phyloP scores from a whole-genome alignment of 2,888 invertebrate genomes.

The Lissocephala sabroskyi region DNA sequence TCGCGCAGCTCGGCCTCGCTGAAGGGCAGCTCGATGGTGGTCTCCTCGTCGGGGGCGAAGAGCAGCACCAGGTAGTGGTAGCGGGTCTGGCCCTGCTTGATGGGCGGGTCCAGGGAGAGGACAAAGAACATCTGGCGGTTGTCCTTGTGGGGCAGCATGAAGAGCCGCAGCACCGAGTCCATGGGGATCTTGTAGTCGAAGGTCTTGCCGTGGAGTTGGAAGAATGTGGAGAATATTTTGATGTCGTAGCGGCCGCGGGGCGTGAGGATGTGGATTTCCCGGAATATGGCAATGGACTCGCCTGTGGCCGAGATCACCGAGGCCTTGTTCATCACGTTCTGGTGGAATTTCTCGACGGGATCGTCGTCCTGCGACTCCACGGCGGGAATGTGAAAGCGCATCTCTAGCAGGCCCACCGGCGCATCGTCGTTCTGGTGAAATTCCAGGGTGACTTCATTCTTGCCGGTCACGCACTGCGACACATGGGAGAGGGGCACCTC shows the following conservation, averaged over 20 bases:
- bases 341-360: conserved; percentile 97
- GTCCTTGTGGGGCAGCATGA: conserved; percentile 96
- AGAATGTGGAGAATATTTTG: conserved; percentile 90
- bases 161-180: conserved; percentile 94
- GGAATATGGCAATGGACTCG: conserved; percentile 96
- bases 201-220: conserved; percentile 97
- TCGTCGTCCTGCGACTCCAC: conserved; percentile 90
- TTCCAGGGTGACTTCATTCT: conserved; percentile 98
- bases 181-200: conserved; percentile 99
- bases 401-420: conserved; percentile 95
- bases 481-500: conserved; percentile 97
- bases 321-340: conserved; percentile 97
- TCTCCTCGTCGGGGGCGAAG: conserved; percentile 96
- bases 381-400: conserved; percentile 97
- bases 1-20: conserved; percentile 93
- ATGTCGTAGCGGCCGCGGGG: conserved; percentile 95
- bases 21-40: conserved; percentile 90
- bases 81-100: conserved; percentile 99
- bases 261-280: conserved; percentile 97
- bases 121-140: conserved; percentile 99
- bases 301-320: conserved; percentile 98
- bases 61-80: conserved; percentile 96
- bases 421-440: conserved; percentile 99
- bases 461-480: conserved; percentile 94
- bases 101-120: conserved; percentile 97